A percentile compares a stretch with the other conserved stretches of the same genome.
These are phyloP conservation scores for Gymnoscelis rufifasciata DNA, from an alignment of 2,888 invertebrate species.

Conservation along the genomic window DNA sequence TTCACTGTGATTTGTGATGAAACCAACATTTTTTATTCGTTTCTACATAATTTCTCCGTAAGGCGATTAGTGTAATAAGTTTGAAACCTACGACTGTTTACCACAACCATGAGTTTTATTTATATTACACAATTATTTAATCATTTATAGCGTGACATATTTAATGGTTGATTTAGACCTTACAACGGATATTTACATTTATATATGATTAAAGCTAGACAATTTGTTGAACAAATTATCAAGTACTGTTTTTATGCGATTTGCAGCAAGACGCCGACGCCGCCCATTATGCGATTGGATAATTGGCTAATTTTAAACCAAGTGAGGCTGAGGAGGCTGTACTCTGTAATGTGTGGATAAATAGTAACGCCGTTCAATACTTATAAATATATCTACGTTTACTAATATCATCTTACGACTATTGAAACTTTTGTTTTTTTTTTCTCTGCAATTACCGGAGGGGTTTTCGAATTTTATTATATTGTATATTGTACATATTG, in stretches of 20 bases:
- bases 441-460: too few relatives aligned
- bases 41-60: constrained; percentile 46
- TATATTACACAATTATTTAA: constrained; percentile 24
- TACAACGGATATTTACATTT: constrained; percentile 29
- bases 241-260: constrained; percentile 46
- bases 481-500: too few relatives aligned
- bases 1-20: constrained; percentile 68
- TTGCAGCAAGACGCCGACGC: constrained; percentile 23
- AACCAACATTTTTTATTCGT: constrained; percentile 47
- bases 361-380: background rate
- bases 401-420: too few relatives aligned
- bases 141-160: constrained; percentile 25
- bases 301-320: constrained; percentile 23
- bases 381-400: background rate
- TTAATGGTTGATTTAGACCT: constrained; percentile 25
- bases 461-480: too few relatives aligned
- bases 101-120: constrained; percentile 32
- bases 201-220: constrained; percentile 37
- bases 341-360: constrained; percentile 2
- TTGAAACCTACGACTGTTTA: constrained; percentile 36
- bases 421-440: too few relatives aligned
- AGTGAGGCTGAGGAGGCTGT: constrained; percentile 8
- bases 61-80: constrained; percentile 55
- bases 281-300: constrained; percentile 21
- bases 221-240: constrained; percentile 52